Evolutionary conservation across 1,140 invertebrate species (phyloP).

Genomic region (Ladona fulva): DNA sequence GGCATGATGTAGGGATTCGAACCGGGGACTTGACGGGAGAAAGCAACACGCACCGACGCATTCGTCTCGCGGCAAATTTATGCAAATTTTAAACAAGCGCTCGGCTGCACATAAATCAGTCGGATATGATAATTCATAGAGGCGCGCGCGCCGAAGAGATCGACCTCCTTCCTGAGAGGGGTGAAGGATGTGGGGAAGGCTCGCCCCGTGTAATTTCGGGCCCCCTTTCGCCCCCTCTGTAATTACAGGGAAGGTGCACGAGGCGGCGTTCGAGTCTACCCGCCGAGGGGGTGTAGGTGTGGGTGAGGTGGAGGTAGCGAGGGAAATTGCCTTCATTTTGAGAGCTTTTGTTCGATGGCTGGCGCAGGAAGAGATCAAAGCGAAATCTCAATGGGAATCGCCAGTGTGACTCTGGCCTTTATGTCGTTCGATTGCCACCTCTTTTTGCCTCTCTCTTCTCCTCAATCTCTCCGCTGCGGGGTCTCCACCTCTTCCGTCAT

Average conservation of each 20-base stretch:
- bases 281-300: no score
- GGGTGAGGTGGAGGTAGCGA: background rate
- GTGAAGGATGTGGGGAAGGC: no score
- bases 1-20: no score
- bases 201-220: background rate
- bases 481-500: background rate
- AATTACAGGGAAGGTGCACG: background rate
- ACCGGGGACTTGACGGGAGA: no score
- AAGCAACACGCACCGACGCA: no score
- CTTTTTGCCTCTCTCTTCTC: background rate
- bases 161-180: no score
- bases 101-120: no score
- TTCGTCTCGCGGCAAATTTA: no score
- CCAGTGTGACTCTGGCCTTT: background rate
- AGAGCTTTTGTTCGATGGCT: conserved; percentile 7
- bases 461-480: no score
- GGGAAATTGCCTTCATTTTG: background rate
- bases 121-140: no score
- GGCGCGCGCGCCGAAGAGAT: no score
- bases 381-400: background rate
- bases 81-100: no score
- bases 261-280: background rate
- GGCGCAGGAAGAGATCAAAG: background rate
- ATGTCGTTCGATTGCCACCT: conserved; percentile 2
- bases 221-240: background rate